Conservation (phyloP, 1,140 invertebrate species). For the Plutomurus gul region DNA sequence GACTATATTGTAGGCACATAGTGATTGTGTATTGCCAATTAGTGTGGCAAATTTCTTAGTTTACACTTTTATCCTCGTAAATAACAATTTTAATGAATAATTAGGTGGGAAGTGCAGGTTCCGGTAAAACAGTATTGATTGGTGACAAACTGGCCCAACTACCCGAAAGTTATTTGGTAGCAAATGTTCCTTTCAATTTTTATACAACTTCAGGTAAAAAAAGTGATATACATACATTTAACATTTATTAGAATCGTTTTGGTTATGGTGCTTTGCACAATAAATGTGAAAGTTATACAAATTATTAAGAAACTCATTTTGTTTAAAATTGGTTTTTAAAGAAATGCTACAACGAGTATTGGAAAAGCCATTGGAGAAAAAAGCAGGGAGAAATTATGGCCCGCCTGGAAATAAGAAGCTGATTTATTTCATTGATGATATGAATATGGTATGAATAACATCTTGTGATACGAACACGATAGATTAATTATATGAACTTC, state of each 20-base stretch:
- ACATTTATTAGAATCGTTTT: no score
- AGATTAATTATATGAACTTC: no score
- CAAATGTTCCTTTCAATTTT: slow-evolving; percentile 95
- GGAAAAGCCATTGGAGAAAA: slow-evolving; percentile 95
- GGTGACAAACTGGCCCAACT: slow-evolving; percentile 80
- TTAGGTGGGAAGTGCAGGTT: slow-evolving; percentile 88
- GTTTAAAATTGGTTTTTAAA: slow-evolving; percentile 24
- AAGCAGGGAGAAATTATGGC: slow-evolving; percentile 92
- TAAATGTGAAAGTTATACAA: no score
- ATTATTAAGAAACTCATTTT: no score
- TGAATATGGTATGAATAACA: no score
- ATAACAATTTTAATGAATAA: slow-evolving; percentile 65
- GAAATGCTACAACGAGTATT: slow-evolving; percentile 94
- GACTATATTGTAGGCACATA: no score
- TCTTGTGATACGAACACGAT: no score
- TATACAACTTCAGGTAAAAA: slow-evolving; percentile 75
- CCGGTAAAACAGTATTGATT: slow-evolving; percentile 86
- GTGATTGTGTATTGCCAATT: no score
- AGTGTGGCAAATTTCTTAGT: no score
- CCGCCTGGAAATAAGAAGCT: slow-evolving; percentile 91
- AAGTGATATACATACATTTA: no score
- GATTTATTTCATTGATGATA: slow-evolving; percentile 96
- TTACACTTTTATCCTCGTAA: neutral
- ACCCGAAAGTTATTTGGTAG: slow-evolving; percentile 82
- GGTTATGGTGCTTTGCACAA: no score